Percentiles rank a stretch among this genome's conserved stretches.
Evolutionary conservation across 2,113 vertebrate genomes (phyloP).

Genomic region (Boulengeromyrus knoepffleri): DNA sequence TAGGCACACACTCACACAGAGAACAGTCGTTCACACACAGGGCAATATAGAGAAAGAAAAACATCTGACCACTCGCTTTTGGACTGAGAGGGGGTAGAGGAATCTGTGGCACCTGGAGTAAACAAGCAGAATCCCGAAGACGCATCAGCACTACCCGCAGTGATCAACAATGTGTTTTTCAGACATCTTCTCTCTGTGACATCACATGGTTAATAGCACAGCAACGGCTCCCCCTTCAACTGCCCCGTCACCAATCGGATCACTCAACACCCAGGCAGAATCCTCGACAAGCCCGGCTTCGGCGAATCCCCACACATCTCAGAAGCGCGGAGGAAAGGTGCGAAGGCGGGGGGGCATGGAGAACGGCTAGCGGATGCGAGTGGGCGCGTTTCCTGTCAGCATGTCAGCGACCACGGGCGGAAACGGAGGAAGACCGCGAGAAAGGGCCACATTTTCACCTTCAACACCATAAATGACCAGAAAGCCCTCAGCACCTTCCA

Average conservation of each 20-base stretch:
- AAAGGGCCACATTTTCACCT: not conserved
- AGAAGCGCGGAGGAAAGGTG: not conserved
- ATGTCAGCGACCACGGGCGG: not conserved
- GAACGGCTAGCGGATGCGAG: not conserved
- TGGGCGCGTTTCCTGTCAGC: not conserved
- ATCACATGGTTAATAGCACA: not conserved
- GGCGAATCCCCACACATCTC: not conserved
- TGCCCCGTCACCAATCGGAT: not conserved
- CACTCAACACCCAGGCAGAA: not conserved
- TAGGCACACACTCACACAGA: not conserved
- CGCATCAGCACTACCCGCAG: not conserved
- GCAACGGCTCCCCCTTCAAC: not conserved
- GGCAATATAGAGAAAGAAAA: not conserved
- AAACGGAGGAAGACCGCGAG: not conserved
- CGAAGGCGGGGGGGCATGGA: not conserved
- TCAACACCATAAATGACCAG: not conserved
- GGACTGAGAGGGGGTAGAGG: not conserved
- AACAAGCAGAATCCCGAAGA: not conserved
- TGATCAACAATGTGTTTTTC: not conserved
- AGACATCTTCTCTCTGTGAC: not conserved
- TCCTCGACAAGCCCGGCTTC: not conserved
- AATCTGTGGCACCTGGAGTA: not conserved
- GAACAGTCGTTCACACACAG: not conserved
- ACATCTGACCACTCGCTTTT: not conserved
- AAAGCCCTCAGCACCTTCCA: not conserved